phyloP scores from a whole-genome alignment of 2,888 invertebrate genomes.

The Heterodera filipjevi region DNA sequence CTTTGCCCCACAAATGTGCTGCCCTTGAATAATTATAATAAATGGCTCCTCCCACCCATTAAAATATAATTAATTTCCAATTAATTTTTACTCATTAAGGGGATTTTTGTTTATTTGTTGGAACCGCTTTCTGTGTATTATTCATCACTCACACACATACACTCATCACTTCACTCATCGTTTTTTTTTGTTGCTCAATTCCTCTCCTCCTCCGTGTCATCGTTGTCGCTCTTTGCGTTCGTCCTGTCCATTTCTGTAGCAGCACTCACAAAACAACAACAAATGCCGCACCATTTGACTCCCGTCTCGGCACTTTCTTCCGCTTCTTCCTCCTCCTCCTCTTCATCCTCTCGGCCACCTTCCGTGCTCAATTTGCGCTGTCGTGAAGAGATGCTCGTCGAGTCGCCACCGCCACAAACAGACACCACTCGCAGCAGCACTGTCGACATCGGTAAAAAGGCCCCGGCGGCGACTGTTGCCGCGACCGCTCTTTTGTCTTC shows the following conservation, averaged over 20 bases:
- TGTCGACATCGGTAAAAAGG: background rate
- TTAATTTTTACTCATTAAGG: too few relatives aligned
- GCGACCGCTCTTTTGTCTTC: background rate
- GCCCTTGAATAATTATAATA: too few relatives aligned
- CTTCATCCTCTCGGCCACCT: background rate
- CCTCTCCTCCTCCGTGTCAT: too few relatives aligned
- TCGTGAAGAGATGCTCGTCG: background rate
- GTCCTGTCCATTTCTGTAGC: background rate
- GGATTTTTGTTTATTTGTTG: too few relatives aligned
- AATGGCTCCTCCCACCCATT: too few relatives aligned
- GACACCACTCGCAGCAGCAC: background rate
- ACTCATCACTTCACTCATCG: too few relatives aligned
- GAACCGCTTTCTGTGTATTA: too few relatives aligned
- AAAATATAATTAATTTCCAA: too few relatives aligned
- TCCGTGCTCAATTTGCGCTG: slow-evolving; percentile 13
- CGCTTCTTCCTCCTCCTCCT: too few relatives aligned
- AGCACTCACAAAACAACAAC: background rate
- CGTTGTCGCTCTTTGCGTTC: too few relatives aligned
- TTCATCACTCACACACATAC: too few relatives aligned
- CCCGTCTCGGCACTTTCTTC: background rate
- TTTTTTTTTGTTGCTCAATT: too few relatives aligned
- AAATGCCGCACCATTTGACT: background rate
- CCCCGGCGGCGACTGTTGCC: background rate
- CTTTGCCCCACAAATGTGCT: background rate
- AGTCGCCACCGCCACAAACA: background rate